Percentiles rank a stretch among this genome's conserved stretches.
Evolutionary conservation across 1,140 invertebrate species (phyloP).

Genomic region (Ephestia elutella): DNA sequence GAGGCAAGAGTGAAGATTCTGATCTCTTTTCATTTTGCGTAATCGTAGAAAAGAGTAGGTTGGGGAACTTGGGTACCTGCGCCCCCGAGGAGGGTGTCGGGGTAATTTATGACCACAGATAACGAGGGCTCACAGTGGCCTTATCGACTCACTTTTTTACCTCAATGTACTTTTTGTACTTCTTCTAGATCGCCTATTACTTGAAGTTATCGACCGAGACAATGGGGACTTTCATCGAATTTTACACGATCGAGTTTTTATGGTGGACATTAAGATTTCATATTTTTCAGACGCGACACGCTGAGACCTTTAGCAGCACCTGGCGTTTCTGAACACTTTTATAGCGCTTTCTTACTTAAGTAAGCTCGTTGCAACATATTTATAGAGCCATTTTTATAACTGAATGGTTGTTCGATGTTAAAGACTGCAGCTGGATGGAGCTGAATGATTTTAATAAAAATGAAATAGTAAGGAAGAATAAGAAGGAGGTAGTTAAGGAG

Average conservation of each 20-base stretch:
- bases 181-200: conserved; percentile 65
- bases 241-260: conserved; percentile 3
- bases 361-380: conserved; percentile 7
- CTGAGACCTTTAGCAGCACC: conserved; percentile 18
- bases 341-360: conserved; percentile 14
- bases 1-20: background rate
- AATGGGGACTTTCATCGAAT: conserved; percentile 19
- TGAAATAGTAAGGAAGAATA: no score
- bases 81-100: conserved; percentile 54
- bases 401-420: background rate
- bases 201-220: conserved; percentile 53
- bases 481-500: no score
- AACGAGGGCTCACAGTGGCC: conserved; percentile 65
- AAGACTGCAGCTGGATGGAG: background rate
- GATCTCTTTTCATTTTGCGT: background rate
- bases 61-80: conserved; percentile 41
- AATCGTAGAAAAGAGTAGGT: background rate
- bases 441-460: no score
- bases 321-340: conserved; percentile 18
- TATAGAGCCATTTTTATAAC: background rate
- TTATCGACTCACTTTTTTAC: conserved; percentile 66
- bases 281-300: conserved; percentile 17
- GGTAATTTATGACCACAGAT: conserved; percentile 70
- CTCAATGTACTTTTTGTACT: conserved; percentile 59
- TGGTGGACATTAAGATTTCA: conserved; percentile 14